Base-by-base conservation (phyloP, 1,140 invertebrate genomes). In the Penaeus chinensis region DNA sequence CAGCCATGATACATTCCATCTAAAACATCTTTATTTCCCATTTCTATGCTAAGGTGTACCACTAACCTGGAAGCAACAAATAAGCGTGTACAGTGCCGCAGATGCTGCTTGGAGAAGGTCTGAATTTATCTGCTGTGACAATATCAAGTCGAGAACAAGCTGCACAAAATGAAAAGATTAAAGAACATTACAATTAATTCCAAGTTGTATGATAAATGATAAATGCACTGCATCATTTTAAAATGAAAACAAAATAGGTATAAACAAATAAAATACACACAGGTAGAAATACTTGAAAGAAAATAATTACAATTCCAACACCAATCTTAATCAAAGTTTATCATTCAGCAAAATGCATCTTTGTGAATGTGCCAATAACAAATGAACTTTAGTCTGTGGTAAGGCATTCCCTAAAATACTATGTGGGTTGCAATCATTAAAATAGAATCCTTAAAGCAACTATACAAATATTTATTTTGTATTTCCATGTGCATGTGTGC, bases 71-170 rank as follows among this genome's bases (percentile, higher is more conserved):
- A 95, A 96, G 91, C 95, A 95, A 91, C 94, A 95, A 85, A 96
- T 95, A 3, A 96, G 92, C 88, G 94, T 93, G 91, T 94, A 96
- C 37, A 96, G 91, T n/a, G 95, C 93, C 32, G 92, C 92, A 88
- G 94, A 94, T n/a, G 94, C 94, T 27, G 93, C 92, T 20, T 94
- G 92, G 60, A 95, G 92, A 13, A 95, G 91, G 89, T 96, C 95
- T 47, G 94, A 94, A 91, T 95, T 95, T 87, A 96, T 94, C 91
- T 95, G 94, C 88, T 95, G 93, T 32, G 94, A 93, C 4, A 96
- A 90, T 80, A 96, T 93, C 90, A 96, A 92, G 90, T 95, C 94
- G 90, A 96, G 94, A 69, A 96, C 91, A 79, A 94, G 89, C 94
- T 95, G 91, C 84, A 93, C 93, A 89, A 90, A 90, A 90, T 87